Base-by-base conservation (phyloP, 2,888 invertebrate species). In the Andrena hattorfiana region DNA sequence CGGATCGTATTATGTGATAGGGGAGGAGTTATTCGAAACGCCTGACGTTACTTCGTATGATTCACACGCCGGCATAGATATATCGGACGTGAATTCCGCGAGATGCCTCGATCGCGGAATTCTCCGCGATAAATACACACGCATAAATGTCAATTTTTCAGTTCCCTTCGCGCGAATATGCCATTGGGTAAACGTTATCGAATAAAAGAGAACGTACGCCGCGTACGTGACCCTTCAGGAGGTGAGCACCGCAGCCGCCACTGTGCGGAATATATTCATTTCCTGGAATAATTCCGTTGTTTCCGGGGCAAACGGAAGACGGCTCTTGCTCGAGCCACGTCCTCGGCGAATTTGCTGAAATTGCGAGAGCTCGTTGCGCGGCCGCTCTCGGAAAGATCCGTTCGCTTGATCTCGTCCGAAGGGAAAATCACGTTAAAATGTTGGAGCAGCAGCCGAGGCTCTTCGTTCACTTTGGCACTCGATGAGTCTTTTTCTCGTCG, bases 1-100 rank as follows among this genome's bases (percentile, higher is more conserved):
- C 49, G 76, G 73, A 79, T 84, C 83, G 69, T 70, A 84, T 83
- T 84, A 84, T 66, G 68, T 59, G 84, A 79, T 79, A 77, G 26
- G 56, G 30, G 10, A 35, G 64, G 42, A 73, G 73, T 77, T 70
- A 77, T 79, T 83, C 76, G 78, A 73, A 70, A 62, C 63, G 62
- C 73, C 67, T 70, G 83, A 49, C 69, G 79, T 84, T 79, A 70
- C 63, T 83, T 73, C 79, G 79, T 77, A 73, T 77, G 76, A 84
- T 77, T 66, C 70, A 23, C 62, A 23, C 35, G 48, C 35, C 62
- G 13, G 6, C 26, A 13, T 20, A 6, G 28, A 70, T 70, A 74
- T 73, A 73, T 74, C 63, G 51, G 56, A 69, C 54, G 73, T 51
- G 70, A 79, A 74, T 71, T 71, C 73, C 51, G 60, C 42, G 26